These are phyloP conservation scores for Brachypalpus laphriformis DNA, from an alignment of 2,888 invertebrate genomes.

Conservation along the genomic window DNA sequence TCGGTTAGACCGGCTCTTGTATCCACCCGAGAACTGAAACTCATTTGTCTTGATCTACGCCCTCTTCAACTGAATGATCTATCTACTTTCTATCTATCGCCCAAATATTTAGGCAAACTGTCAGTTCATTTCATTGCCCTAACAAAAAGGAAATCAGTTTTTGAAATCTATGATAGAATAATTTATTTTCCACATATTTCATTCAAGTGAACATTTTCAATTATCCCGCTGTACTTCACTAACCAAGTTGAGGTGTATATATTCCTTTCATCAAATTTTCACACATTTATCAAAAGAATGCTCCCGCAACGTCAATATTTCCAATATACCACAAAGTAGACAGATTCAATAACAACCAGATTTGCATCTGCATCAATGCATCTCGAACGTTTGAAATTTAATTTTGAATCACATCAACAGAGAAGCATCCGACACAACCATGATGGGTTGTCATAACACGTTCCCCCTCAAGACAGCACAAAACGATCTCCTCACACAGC, in stretches of 20 bases:
- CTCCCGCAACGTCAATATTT: background rate
- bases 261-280: background rate
- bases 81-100: too few relatives aligned
- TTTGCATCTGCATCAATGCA: background rate
- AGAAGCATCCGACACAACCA: background rate
- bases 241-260: background rate
- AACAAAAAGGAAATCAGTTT: too few relatives aligned
- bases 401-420: background rate
- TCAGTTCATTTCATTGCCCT: too few relatives aligned
- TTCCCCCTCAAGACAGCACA: background rate
- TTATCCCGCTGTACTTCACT: background rate
- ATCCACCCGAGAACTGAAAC: too few relatives aligned
- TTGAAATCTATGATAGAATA: too few relatives aligned
- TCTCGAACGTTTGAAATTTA: background rate
- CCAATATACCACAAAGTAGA: background rate
- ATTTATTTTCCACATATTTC: too few relatives aligned
- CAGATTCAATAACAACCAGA: background rate
- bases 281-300: background rate
- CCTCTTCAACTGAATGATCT: too few relatives aligned
- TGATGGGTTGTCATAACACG: conserved; percentile 2
- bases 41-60: too few relatives aligned
- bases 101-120: too few relatives aligned
- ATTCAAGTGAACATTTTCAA: too few relatives aligned
- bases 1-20: too few relatives aligned
- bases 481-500: background rate